Evolutionary conservation across 2,113 vertebrate genomes (phyloP).

Genomic region (human (Homo sapiens)): DNA sequence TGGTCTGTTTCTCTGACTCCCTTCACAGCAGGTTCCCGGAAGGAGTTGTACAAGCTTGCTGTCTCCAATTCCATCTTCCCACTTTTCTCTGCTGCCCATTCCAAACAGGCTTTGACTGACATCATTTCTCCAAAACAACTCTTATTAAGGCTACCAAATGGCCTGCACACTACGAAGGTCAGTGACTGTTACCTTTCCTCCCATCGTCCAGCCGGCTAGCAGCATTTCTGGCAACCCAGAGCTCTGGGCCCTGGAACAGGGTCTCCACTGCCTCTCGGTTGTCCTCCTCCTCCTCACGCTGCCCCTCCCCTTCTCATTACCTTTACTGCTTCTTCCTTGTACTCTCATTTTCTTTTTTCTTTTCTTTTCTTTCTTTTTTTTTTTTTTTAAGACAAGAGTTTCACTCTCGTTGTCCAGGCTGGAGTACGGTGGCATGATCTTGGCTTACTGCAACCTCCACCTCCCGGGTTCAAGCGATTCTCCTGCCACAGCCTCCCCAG

Average conservation of each 20-base stretch:
- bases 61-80: neutral
- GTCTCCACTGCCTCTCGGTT: neutral
- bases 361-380: too few relatives aligned
- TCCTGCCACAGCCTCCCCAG: too few relatives aligned
- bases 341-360: neutral
- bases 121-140: neutral
- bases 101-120: neutral
- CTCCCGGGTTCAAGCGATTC: too few relatives aligned
- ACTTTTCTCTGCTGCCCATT: neutral
- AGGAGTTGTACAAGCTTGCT: neutral
- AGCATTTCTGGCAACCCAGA: neutral
- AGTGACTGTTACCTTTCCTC: neutral
- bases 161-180: neutral
- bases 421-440: too few relatives aligned
- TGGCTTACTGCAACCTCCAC: too few relatives aligned
- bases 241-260: too few relatives aligned
- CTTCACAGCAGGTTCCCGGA: neutral
- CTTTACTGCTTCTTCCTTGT: neutral
- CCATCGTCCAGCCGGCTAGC: neutral
- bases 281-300: neutral
- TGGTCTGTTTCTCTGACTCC: neutral
- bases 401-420: too few relatives aligned
- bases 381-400: too few relatives aligned
- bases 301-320: too few relatives aligned
- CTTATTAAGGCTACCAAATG: neutral